Evolutionary conservation across 1,140 invertebrate genomes (phyloP), one percentile per base, ranked within the genome.

Genomic region (Apis cerana): DNA sequence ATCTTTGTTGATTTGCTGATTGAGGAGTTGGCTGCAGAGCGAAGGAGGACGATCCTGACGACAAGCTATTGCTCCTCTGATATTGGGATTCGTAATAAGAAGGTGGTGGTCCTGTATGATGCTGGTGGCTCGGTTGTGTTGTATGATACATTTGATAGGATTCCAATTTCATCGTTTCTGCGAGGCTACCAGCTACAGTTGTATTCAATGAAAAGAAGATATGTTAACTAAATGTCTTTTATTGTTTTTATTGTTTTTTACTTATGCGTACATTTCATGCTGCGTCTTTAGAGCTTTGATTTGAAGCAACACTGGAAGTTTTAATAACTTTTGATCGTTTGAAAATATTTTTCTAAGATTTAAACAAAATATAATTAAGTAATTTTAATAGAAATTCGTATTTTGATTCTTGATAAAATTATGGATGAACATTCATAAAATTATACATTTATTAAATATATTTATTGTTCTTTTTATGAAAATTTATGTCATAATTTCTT

Each of bases 161-260:
- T 79, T 93, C 94, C 23, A 98, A 94, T 92, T 98, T 98, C 96
- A 98, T 97, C 72, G 97, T 96, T 90, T 98, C 97, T 64, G 97
- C 97, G 69, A 99, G 95, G 88, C 95, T 96, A 75, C 97, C 97
- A 50, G 98, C 97, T 91, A 79, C 48, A 13, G 82, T 77, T 61
- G 72, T 23, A 43, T 85, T 80, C 82, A 48, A 43, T 72, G 27
- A 61, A 61, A 70, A 62, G 58, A 61, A 77, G 12, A 17, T 50
- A 33, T 23, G 68, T 80, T 69, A 78, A 69, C 27, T 59, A 4
- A 21, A 33, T 19, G n/a, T 48, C 4, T 69, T 13, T 12, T 33
- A 9, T 3, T 5, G 17, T 17, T 69, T 13, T 12, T 33, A 9
- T 3, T 27, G 1, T 33, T 13, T 21, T 43, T 67, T 21, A 43